Percentiles rank a stretch among this genome's conserved stretches.
phyloP scores from a whole-genome alignment of 53 echinoderm and acorn worm species.

The Temnopleurus reevesii region DNA sequence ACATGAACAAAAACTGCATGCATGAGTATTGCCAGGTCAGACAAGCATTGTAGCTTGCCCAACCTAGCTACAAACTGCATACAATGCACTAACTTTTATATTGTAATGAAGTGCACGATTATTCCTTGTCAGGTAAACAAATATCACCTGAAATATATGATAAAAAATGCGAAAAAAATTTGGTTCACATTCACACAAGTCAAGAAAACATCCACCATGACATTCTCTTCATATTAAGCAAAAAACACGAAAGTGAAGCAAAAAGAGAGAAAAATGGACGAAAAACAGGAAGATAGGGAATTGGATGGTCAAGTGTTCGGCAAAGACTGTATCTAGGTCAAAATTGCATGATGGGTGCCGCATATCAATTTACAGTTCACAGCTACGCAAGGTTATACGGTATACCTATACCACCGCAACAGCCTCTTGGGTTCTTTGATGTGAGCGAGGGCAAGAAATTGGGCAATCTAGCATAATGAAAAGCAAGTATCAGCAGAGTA shows the following conservation, averaged over 20 bases:
- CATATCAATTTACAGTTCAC: background rate
- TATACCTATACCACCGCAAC: background rate
- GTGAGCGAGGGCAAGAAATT: slow-evolving; percentile 19
- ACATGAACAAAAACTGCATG: no score
- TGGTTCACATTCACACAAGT: no score
- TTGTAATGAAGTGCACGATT: no score
- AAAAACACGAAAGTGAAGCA: background rate
- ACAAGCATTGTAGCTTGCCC: no score
- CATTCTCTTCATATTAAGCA: no score
- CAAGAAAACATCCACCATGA: no score
- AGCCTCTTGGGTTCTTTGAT: background rate
- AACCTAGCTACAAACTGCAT: no score
- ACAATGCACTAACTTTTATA: no score
- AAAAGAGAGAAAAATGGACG: background rate
- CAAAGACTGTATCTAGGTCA: slow-evolving; percentile 16
- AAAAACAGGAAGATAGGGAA: background rate
- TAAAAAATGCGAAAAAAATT: no score
- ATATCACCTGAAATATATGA: no score
- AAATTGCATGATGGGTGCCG: slow-evolving; percentile 29
- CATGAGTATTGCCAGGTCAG: no score
- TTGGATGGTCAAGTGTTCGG: background rate
- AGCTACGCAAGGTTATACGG: background rate
- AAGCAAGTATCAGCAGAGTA: background rate
- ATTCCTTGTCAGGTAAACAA: no score
- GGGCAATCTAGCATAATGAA: slow-evolving; percentile 23